phyloP scores from a whole-genome alignment of 2,888 invertebrate genomes.

The Cheilosia grossa region DNA sequence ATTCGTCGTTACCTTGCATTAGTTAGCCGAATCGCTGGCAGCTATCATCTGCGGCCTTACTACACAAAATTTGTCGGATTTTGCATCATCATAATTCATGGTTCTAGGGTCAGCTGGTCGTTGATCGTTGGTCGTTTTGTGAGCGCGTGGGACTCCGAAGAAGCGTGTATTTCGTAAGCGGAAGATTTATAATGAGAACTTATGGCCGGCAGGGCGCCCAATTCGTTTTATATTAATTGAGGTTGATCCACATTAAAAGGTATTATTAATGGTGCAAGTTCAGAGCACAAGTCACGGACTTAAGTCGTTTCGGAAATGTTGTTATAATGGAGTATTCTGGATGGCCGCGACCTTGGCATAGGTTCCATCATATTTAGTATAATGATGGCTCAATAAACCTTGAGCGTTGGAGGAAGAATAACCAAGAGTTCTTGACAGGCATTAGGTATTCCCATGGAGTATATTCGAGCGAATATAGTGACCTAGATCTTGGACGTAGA shows the following conservation, averaged over 20 bases:
- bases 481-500: too few species aligned
- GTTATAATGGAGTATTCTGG: constrained; percentile 13
- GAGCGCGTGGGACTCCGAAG: constrained; percentile 55
- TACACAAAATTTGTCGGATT: constrained; percentile 45
- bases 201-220: constrained; percentile 34
- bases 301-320: constrained; percentile 25
- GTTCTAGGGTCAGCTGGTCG: constrained; percentile 23
- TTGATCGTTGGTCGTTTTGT: neutral
- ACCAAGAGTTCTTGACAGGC: too few species aligned
- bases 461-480: too few species aligned
- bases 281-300: constrained; percentile 10
- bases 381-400: constrained; percentile 38
- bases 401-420: constrained; percentile 9
- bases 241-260: constrained; percentile 46
- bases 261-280: neutral
- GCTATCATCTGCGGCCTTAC: constrained; percentile 51
- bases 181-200: constrained; percentile 48
- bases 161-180: constrained; percentile 47
- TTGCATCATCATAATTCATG: constrained; percentile 57
- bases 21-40: constrained; percentile 47
- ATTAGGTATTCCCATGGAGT: too few species aligned
- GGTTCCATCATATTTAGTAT: constrained; percentile 42
- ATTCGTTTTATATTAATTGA: constrained; percentile 51
- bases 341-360: constrained; percentile 45
- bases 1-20: constrained; percentile 69